phyloP scores from a whole-genome alignment of 2,797 vertebrate species.

The Carduelis carduelis region DNA sequence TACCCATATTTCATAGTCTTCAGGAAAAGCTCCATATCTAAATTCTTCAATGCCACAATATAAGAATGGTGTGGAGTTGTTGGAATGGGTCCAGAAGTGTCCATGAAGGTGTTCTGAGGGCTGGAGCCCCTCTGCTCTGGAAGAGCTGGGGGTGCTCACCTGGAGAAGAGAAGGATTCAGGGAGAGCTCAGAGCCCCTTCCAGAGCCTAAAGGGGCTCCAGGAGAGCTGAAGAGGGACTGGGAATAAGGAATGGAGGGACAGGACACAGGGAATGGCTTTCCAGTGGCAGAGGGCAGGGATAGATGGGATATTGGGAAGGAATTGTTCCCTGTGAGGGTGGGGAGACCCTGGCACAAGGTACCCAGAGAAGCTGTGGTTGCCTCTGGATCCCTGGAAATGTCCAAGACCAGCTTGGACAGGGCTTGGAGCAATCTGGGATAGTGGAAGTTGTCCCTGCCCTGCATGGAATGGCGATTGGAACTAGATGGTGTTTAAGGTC shows the following conservation, averaged over 20 bases:
- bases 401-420: accelerated
- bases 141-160: neutral
- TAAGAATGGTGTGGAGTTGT: neutral
- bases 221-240: neutral
- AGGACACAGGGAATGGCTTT: neutral
- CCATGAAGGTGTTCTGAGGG: accelerated
- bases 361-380: neutral
- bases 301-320: neutral
- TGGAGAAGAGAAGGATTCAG: neutral
- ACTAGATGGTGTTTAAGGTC: neutral
- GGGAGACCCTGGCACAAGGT: accelerated
- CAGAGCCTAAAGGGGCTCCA: neutral
- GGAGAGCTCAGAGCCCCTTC: neutral
- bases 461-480: accelerated
- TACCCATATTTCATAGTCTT: neutral
- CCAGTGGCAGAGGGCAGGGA: accelerated
- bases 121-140: neutral
- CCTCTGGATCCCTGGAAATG: neutral
- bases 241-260: neutral
- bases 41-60: neutral
- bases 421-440: accelerated
- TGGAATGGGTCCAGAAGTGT: neutral
- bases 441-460: accelerated
- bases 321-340: accelerated
- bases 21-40: neutral